Base-by-base conservation (phyloP, 2,888 invertebrate species). In the Vannuccia rotundouncinata region DNA sequence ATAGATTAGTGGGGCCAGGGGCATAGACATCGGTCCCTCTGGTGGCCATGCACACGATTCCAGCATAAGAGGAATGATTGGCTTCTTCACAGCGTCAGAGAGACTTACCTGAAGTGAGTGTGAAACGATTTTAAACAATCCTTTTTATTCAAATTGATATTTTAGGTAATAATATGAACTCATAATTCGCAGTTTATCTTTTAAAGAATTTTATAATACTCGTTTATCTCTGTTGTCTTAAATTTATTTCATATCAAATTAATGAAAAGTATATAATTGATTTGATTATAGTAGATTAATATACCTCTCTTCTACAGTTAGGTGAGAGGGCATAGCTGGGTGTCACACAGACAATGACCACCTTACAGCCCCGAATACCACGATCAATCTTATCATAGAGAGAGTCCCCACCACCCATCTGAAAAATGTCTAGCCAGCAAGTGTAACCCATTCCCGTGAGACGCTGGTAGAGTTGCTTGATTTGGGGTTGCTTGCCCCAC, bases 401-500 rank as follows among this genome's bases (percentile, higher is more conserved):
- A 0, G 86, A 86, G 81, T 87, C 86, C 1, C 87, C 87, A 1
- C 86, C 86, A 2, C 86, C 87, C 87, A 87, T 87, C 82, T 87
- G 86, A 77, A 84, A 83, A 31, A 87, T 86, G 82, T 87, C 87
- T 84, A 86, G 83, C 87, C 87, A 87, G 77, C 86, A 85, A 25
- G 82, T 83, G 78, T 83, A 85, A 17, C 86, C 87, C 1, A 84
- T 82, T 13, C 82, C 81, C 0, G 83, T 83, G 75, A 87, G 82
- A 0, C 84, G 83, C 29, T 83, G 78, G 81, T 86, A 86, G 77
- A 87, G 82, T 1, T 82, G 82, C 79, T 84, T 83, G 29, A 87
- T 83, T 81, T 87, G 83, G 17, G 83, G 83, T 82, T 87, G 87
- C 79, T 85, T 85, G 25, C 85, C 86, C 86, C 87, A 87, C 82